Conservation (phyloP, 2,888 invertebrate genomes). For the Empis livida region DNA sequence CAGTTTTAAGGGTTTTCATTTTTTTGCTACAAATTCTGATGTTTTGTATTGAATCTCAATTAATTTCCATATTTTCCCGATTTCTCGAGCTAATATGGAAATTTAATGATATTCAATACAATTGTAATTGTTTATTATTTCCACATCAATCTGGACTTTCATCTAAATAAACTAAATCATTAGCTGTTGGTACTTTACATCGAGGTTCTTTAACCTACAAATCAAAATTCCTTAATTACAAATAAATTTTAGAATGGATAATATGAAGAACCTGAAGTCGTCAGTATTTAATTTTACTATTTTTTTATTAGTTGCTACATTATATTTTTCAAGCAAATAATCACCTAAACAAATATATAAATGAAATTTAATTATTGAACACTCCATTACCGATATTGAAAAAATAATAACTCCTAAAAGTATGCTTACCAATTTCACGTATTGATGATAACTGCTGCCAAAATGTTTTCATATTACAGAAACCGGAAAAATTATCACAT, state of each 20-base stretch:
- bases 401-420: background rate
- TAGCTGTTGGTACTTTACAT: constrained; percentile 74
- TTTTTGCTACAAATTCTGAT: too few species aligned
- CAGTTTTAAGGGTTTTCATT: too few species aligned
- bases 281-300: constrained; percentile 74
- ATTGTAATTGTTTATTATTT: constrained; percentile 58
- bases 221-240: too few species aligned
- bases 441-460: constrained; percentile 90
- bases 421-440: constrained; percentile 68
- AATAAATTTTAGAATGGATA: too few species aligned
- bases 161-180: constrained; percentile 86
- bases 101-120: too few species aligned
- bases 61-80: too few species aligned
- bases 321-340: constrained; percentile 79
- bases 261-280: constrained; percentile 65
- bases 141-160: constrained; percentile 93
- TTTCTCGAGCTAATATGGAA: too few species aligned
- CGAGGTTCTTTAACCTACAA: constrained; percentile 50
- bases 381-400: too few species aligned
- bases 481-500: constrained; percentile 92
- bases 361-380: too few species aligned
- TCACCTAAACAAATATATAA: constrained; percentile 47
- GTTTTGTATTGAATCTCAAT: too few species aligned
- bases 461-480: constrained; percentile 89
- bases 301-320: constrained; percentile 88